phyloP scores from a whole-genome alignment of 1,140 invertebrate species.

The Augochlora pura region DNA sequence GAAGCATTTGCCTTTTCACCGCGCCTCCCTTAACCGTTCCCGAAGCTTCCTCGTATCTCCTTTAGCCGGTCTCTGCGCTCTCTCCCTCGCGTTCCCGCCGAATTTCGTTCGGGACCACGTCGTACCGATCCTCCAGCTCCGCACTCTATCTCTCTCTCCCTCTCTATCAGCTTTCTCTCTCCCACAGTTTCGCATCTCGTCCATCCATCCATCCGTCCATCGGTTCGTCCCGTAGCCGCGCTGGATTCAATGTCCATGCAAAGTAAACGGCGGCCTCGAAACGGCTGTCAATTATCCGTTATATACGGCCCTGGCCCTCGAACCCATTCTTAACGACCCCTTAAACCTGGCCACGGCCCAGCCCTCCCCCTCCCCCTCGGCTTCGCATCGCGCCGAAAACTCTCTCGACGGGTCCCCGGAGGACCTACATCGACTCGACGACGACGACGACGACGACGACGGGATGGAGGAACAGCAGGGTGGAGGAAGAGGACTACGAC shows the following conservation, averaged over 20 bases:
- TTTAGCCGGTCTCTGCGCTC: too few species aligned
- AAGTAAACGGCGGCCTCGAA: constrained; percentile 73
- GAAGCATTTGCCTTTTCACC: constrained; percentile 45
- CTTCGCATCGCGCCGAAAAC: constrained; percentile 52
- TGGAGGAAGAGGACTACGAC: constrained; percentile 44
- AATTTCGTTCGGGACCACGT: constrained; percentile 55
- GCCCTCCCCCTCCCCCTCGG: constrained; percentile 6
- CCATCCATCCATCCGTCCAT: constrained; percentile 53
- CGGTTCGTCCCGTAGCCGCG: constrained; percentile 54
- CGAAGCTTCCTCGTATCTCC: constrained; percentile 35
- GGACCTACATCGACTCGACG: constrained; percentile 14
- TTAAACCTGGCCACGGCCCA: constrained; percentile 56
- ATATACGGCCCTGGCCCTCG: constrained; percentile 76
- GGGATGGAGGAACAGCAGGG: constrained; percentile 23
- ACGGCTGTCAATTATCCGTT: constrained; percentile 79
- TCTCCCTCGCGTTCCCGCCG: constrained; percentile 46
- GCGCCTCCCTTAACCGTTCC: constrained; percentile 29
- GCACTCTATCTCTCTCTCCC: background rate
- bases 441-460: constrained; percentile 46
- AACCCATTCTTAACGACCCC: constrained; percentile 74
- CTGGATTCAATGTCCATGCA: constrained; percentile 78
- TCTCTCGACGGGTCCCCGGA: constrained; percentile 35
- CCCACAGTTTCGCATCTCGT: constrained; percentile 54
- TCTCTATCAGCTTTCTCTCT: background rate
- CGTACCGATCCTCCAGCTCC: constrained; percentile 10